phyloP scores from a whole-genome alignment of 37 sponge, comb jelly and placozoan genomes.

The Oopsacas minuta region DNA sequence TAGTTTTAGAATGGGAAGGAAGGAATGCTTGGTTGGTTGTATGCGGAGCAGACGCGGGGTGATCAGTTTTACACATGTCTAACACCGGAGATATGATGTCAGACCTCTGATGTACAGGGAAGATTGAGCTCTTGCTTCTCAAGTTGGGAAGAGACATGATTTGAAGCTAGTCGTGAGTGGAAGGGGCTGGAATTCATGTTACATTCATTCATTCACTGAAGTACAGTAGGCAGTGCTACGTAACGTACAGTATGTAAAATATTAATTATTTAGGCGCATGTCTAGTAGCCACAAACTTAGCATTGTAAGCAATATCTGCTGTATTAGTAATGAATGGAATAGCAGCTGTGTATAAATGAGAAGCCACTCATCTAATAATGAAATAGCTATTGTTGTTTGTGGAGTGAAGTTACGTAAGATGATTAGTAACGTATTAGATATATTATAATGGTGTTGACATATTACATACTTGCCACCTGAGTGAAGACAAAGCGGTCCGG shows the following conservation, averaged over 20 bases:
- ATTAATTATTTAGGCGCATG: no score
- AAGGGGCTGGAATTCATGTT: constrained; percentile 19
- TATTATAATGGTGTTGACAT: no score
- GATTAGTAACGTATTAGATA: no score
- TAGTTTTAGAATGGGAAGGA: background rate
- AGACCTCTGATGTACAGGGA: background rate
- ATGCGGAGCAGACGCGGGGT: background rate
- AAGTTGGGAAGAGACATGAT: background rate
- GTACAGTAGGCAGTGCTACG: background rate
- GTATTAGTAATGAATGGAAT: no score
- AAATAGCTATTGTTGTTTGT: no score
- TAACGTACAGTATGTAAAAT: background rate
- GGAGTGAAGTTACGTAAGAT: no score
- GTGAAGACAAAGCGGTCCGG: no score
- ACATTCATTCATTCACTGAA: constrained; percentile 19
- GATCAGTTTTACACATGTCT: background rate
- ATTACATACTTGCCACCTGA: no score
- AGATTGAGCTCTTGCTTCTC: background rate
- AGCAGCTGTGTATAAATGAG: no score
- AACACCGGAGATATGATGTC: background rate
- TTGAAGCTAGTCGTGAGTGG: background rate
- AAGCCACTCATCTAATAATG: no score
- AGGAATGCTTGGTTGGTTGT: background rate
- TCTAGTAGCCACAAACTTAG: no score
- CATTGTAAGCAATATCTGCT: no score